Percentiles rank a stretch among this genome's conserved stretches.
Evolutionary conservation across 2,888 invertebrate genomes (phyloP).

Genomic region (Catotricha subobsoleta): DNA sequence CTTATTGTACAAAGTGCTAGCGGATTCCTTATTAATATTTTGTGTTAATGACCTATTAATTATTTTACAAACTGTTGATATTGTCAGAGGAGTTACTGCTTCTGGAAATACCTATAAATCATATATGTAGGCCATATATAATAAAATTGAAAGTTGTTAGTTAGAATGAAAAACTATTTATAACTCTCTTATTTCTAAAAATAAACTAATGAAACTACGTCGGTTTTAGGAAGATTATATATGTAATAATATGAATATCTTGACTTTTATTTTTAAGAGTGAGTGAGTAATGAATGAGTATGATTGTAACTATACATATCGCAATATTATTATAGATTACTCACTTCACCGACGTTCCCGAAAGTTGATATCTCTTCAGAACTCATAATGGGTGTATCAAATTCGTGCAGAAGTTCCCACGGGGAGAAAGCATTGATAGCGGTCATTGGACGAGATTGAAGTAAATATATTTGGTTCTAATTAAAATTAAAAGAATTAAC

Average conservation of each 20-base stretch:
- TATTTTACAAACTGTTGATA: conserved; percentile 21
- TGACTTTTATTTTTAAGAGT: too few relatives aligned
- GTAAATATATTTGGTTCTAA: conserved; percentile 39
- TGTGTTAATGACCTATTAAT: background rate
- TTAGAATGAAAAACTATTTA: too few relatives aligned
- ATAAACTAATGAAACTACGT: too few relatives aligned
- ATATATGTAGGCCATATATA: too few relatives aligned
- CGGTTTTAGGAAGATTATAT: too few relatives aligned
- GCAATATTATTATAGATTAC: too few relatives aligned
- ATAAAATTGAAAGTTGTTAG: too few relatives aligned
- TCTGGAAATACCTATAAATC: conserved; percentile 40
- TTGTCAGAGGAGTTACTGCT: conserved; percentile 36
- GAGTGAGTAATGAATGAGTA: too few relatives aligned
- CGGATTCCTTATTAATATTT: background rate
- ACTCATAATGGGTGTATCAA: conserved; percentile 47
- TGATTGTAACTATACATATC: too few relatives aligned
- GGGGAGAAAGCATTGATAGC: conserved; percentile 54
- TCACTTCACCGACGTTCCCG: conserved; percentile 55
- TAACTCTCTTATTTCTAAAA: too few relatives aligned
- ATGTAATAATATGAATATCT: too few relatives aligned
- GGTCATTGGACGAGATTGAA: conserved; percentile 68
- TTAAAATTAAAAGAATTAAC: conserved; percentile 10
- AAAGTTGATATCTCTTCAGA: conserved; percentile 50
- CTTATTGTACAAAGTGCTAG: conserved; percentile 7
- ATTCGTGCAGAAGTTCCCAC: conserved; percentile 60